These are phyloP conservation scores for Daboia siamensis DNA, from an alignment of 2,113 vertebrate species.

Conservation along the genomic window DNA sequence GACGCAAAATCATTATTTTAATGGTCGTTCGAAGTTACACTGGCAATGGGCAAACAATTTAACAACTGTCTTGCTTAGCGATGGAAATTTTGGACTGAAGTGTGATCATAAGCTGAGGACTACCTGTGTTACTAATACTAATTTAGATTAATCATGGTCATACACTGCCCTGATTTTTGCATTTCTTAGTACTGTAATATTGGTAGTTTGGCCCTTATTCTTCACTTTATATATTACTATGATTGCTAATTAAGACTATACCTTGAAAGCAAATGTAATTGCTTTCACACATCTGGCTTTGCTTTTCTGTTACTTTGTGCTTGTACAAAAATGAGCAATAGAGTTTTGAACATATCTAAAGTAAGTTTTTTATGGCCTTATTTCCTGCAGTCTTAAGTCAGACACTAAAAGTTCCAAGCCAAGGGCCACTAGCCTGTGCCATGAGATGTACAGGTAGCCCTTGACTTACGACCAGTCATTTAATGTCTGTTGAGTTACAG, in stretches of 20 bases:
- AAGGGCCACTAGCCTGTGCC: neutral
- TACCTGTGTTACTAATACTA: no score
- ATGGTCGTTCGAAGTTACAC: no score
- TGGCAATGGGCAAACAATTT: no score
- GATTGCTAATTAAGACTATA: no score
- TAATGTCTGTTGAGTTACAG: neutral
- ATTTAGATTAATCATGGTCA: neutral
- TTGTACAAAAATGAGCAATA: neutral
- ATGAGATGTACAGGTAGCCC: neutral
- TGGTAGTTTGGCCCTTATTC: neutral
- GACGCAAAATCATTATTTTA: no score
- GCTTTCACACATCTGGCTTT: neutral
- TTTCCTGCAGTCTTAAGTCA: neutral
- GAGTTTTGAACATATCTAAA: neutral
- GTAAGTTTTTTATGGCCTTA: neutral
- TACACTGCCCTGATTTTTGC: neutral
- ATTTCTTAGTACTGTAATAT: neutral
- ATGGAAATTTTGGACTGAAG: no score
- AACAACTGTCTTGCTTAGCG: no score
- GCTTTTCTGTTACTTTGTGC: neutral
- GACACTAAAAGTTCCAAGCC: neutral
- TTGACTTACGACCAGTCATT: neutral
- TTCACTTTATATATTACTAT: no score
- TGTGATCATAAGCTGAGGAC: no score
- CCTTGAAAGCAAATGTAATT: no score